Conservation (phyloP, 2,113 vertebrate species). For the Mola mola region DNA sequence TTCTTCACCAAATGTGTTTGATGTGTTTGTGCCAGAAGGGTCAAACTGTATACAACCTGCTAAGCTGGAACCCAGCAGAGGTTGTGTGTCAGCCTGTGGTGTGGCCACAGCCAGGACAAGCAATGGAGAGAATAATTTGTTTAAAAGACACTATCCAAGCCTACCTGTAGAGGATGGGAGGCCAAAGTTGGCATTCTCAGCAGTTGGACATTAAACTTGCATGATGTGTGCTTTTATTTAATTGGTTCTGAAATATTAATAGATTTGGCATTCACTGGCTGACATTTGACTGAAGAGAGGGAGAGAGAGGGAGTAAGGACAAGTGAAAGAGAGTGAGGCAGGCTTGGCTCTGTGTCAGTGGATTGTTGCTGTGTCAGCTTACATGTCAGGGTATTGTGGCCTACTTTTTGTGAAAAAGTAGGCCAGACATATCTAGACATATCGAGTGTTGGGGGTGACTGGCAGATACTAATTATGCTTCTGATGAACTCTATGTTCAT, state of each 20-base stretch:
- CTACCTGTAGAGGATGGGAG: conserved; percentile 54
- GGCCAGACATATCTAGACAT: conserved; percentile 17
- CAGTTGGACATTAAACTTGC: conserved; percentile 77
- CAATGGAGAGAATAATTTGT: not conserved
- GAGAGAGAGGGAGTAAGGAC: conserved; percentile 1
- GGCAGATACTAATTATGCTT: conserved; percentile 14
- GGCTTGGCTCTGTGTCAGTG: conserved; percentile 19
- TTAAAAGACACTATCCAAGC: conserved; percentile 15
- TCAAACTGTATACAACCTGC: conserved; percentile 3
- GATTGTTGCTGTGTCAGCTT: conserved; percentile 44
- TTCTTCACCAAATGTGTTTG: too few relatives aligned
- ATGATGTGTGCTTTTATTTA: conserved; percentile 82
- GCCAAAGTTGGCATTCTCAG: conserved; percentile 56
- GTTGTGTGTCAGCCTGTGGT: conserved; percentile 17
- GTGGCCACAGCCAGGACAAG: not conserved
- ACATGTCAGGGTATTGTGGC: conserved; percentile 14
- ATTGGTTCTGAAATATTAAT: conserved; percentile 83
- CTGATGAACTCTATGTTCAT: not conserved
- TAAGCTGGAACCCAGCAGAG: conserved; percentile 8
- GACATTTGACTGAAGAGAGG: conserved; percentile 74
- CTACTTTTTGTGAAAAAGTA: too few relatives aligned
- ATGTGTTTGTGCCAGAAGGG: conserved; percentile 13
- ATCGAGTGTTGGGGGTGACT: conserved; percentile 14
- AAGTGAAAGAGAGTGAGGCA: conserved; percentile 15
- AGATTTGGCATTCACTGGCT: conserved; percentile 68